These are phyloP conservation scores for Mallateleia sp. DNA, from an alignment of 2,888 invertebrate genomes.

Conservation along the genomic window DNA sequence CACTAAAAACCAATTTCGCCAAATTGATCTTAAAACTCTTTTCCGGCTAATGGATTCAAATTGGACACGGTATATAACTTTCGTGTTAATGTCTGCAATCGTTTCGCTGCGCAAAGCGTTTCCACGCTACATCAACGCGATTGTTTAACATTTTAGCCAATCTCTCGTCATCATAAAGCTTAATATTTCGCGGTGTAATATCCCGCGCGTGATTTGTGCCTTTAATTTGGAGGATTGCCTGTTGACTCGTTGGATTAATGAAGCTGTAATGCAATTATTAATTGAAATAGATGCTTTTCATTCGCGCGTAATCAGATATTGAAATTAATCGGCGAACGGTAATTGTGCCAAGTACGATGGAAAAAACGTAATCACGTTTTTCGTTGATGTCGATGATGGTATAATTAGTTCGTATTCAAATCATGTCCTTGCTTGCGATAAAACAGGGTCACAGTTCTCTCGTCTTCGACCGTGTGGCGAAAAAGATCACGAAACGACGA, in stretches of 20 bases:
- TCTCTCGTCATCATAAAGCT: slow-evolving; percentile 74
- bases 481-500: slow-evolving; percentile 67
- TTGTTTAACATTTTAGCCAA: slow-evolving; percentile 73
- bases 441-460: slow-evolving; percentile 25
- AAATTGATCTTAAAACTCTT: slow-evolving; percentile 55
- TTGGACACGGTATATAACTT: slow-evolving; percentile 61
- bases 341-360: slow-evolving; percentile 17
- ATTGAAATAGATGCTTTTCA: slow-evolving; percentile 57
- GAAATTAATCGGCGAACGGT: slow-evolving; percentile 39
- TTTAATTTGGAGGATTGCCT: slow-evolving; percentile 74
- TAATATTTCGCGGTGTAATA: slow-evolving; percentile 67
- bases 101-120: slow-evolving; percentile 51
- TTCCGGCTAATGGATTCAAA: slow-evolving; percentile 55
- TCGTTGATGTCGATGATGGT: slow-evolving; percentile 24
- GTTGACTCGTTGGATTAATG: slow-evolving; percentile 73
- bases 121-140: slow-evolving; percentile 38
- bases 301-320: slow-evolving; percentile 36
- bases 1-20: slow-evolving; percentile 44
- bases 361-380: slow-evolving; percentile 42
- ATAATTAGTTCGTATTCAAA: slow-evolving; percentile 58
- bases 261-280: slow-evolving; percentile 71
- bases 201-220: slow-evolving; percentile 68
- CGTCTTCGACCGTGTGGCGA: slow-evolving; percentile 47
- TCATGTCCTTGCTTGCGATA: neutral
- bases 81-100: slow-evolving; percentile 53